Conservation (phyloP, 2,113 vertebrate genomes). For the Pithys albifrons region DNA sequence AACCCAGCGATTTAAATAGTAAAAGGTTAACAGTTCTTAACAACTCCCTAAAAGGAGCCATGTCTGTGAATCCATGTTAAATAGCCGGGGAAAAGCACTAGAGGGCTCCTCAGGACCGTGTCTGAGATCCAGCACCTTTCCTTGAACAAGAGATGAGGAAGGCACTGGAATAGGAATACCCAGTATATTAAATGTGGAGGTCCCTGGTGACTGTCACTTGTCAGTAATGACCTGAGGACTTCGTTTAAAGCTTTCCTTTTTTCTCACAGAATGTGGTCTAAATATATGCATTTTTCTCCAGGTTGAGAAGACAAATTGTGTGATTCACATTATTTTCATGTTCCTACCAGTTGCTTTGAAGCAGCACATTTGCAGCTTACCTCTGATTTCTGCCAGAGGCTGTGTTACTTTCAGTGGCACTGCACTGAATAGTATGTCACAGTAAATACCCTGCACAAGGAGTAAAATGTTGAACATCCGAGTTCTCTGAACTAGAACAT, state of each 20-base stretch:
- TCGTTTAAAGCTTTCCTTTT: not conserved
- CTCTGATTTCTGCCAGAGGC: not conserved
- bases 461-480: not conserved
- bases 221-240: not conserved
- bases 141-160: rapidly evolving
- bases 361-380: not conserved
- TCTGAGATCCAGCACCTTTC: not conserved
- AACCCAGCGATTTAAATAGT: not conserved
- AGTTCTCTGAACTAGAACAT: not conserved
- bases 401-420: not conserved
- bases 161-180: not conserved
- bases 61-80: not conserved
- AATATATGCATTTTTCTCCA: rapidly evolving
- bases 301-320: not conserved
- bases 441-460: not conserved
- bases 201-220: not conserved
- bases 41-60: rapidly evolving
- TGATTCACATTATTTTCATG: not conserved
- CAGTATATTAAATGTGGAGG: not conserved
- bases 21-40: not conserved
- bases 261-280: not conserved
- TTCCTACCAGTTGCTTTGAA: not conserved
- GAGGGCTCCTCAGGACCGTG: conserved; percentile 54
- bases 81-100: conserved; percentile 38
- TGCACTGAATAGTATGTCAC: not conserved